Percentiles rank a stretch among this genome's conserved stretches.
These are phyloP conservation scores for Eupeodes corollae DNA, from an alignment of 1,140 invertebrate species.

Conservation along the genomic window DNA sequence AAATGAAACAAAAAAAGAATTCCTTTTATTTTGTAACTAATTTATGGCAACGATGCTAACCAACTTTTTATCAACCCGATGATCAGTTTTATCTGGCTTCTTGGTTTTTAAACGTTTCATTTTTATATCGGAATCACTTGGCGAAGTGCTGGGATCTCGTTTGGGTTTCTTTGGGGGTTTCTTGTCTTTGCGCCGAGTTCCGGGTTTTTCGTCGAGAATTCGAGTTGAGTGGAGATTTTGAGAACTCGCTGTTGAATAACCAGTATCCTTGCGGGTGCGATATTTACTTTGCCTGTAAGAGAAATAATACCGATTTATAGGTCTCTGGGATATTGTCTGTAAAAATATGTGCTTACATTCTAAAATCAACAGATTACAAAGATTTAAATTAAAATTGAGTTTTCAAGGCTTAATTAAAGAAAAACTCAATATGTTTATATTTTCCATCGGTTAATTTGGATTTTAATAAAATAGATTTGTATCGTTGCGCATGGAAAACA, in stretches of 20 bases:
- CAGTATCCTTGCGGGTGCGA: conserved; percentile 46
- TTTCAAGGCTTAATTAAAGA: no score
- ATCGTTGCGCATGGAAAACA: no score
- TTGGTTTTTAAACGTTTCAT: conserved; percentile 15
- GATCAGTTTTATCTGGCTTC: conserved; percentile 25
- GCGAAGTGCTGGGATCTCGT: conserved; percentile 24
- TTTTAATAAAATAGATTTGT: no score
- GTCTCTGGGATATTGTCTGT: no score
- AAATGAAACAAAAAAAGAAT: conserved; percentile 4
- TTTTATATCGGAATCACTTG: conserved; percentile 22
- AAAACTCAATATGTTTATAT: no score
- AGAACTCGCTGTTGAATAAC: conserved; percentile 52
- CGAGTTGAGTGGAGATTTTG: conserved; percentile 37
- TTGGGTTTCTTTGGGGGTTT: conserved; percentile 26
- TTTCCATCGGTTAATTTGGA: no score
- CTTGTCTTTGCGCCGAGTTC: conserved; percentile 24
- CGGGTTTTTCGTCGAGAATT: conserved; percentile 23
- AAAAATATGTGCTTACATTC: no score
- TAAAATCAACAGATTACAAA: no score
- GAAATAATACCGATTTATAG: no score
- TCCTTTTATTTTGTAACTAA: background rate
- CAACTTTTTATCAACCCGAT: conserved; percentile 25
- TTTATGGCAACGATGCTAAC: conserved; percentile 2
- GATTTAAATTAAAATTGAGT: no score
- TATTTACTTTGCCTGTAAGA: conserved; percentile 20